Evolutionary conservation across 2,888 invertebrate species (phyloP).

Genomic region (Himalopsyche anomala): DNA sequence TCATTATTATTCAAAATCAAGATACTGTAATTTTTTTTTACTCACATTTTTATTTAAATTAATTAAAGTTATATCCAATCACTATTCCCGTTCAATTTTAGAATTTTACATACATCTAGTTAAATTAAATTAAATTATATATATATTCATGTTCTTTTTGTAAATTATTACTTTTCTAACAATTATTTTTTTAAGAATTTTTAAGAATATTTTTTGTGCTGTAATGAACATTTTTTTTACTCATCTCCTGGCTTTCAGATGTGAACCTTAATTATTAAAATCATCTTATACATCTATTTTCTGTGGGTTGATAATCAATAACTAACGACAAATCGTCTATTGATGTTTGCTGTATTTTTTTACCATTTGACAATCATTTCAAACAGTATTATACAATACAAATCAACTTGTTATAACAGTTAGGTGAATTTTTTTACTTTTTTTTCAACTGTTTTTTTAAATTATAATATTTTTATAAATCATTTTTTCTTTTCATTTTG

Average conservation of each 20-base stretch:
- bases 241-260: background rate
- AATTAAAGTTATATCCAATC: too few species aligned
- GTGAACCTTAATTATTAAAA: constrained; percentile 1
- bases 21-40: too few species aligned
- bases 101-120: background rate
- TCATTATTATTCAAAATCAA: too few species aligned
- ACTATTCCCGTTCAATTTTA: background rate
- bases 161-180: constrained; percentile 23
- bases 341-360: background rate
- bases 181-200: constrained; percentile 2
- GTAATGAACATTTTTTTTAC: too few species aligned
- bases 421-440: background rate
- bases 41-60: too few species aligned
- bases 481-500: background rate
- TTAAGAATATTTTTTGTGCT: background rate
- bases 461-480: background rate
- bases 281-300: background rate
- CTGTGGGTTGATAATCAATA: too few species aligned
- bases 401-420: background rate
- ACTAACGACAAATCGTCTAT: too few species aligned
- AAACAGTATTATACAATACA: constrained; percentile 2
- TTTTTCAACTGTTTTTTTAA: background rate
- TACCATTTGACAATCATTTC: constrained; percentile 28
- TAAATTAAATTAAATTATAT: background rate
- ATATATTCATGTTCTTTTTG: background rate